These are phyloP conservation scores for Microcebus jonahi DNA, from an alignment of 2,113 vertebrate genomes.

Conservation along the genomic window DNA sequence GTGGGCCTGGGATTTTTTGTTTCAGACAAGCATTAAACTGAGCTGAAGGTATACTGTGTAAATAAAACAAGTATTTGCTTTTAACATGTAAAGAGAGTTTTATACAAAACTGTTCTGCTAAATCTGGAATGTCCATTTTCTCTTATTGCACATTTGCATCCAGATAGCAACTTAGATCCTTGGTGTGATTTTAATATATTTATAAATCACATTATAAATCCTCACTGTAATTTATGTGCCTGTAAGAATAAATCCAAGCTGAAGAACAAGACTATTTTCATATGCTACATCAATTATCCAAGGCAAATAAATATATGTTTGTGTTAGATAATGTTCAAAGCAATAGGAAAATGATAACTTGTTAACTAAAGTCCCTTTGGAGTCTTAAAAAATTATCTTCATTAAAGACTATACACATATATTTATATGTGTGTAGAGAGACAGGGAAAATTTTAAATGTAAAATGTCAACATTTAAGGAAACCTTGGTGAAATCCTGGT, in stretches of 20 bases:
- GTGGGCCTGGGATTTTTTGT: neutral
- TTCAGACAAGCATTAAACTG: neutral
- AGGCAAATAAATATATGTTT: neutral
- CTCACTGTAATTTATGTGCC: neutral
- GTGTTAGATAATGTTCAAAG: conserved; percentile 13
- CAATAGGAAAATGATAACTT: neutral
- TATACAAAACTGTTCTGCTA: neutral
- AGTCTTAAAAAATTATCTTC: neutral
- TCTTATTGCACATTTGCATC: conserved; percentile 21
- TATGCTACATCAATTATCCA: neutral
- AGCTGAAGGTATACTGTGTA: neutral
- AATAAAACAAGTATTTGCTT: neutral
- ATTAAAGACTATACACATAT: neutral
- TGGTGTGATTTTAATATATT: conserved; percentile 18
- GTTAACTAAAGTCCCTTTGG: neutral
- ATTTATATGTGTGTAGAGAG: neutral
- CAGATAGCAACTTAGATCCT: neutral
- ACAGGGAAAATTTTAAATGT: neutral
- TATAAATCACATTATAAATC: conserved; percentile 22
- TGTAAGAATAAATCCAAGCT: neutral
- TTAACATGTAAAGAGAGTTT: neutral
- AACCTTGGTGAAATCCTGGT: neutral
- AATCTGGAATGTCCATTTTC: neutral
- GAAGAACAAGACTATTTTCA: neutral
- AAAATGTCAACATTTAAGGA: neutral